Percentiles rank a stretch among this genome's conserved stretches.
phyloP scores from a whole-genome alignment of 2,888 invertebrate species.

The Agrochola lychnidis region DNA sequence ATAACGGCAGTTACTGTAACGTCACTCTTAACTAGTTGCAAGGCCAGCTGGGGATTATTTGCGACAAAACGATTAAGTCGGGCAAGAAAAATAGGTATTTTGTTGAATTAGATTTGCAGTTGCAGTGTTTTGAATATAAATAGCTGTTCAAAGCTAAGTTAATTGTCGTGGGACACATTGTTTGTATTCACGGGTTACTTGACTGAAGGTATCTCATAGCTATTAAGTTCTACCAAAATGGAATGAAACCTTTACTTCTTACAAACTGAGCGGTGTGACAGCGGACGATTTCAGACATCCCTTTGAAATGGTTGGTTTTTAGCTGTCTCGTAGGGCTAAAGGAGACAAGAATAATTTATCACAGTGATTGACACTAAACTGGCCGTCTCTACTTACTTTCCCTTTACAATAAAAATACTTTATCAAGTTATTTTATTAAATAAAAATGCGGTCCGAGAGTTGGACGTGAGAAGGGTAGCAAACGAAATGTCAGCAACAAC shows the following conservation, averaged over 20 bases:
- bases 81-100: constrained; percentile 20
- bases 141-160: constrained; percentile 12
- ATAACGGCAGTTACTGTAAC: constrained; percentile 41
- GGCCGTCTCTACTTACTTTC: constrained; percentile 9
- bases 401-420: constrained; percentile 28
- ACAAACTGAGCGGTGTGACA: constrained; percentile 24
- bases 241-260: constrained; percentile 17
- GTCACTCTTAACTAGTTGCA: constrained; percentile 56
- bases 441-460: constrained; percentile 30
- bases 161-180: constrained; percentile 23
- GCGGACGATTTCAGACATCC: constrained; percentile 9
- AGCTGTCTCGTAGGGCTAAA: constrained; percentile 14
- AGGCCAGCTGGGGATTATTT: constrained; percentile 55
- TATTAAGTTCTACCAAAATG: constrained; percentile 18
- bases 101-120: constrained; percentile 33
- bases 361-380: constrained; percentile 38
- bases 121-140: constrained; percentile 38
- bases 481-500: constrained; percentile 59
- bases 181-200: constrained; percentile 18
- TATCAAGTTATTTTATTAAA: constrained; percentile 40
- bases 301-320: constrained; percentile 29
- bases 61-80: constrained; percentile 44
- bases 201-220: neutral
- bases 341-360: constrained; percentile 43
- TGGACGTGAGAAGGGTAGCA: constrained; percentile 45